Evolutionary conservation across 2,797 vertebrate species (phyloP), one percentile per base, ranked within the genome.

Genomic region (Pempheris klunzingeri): DNA sequence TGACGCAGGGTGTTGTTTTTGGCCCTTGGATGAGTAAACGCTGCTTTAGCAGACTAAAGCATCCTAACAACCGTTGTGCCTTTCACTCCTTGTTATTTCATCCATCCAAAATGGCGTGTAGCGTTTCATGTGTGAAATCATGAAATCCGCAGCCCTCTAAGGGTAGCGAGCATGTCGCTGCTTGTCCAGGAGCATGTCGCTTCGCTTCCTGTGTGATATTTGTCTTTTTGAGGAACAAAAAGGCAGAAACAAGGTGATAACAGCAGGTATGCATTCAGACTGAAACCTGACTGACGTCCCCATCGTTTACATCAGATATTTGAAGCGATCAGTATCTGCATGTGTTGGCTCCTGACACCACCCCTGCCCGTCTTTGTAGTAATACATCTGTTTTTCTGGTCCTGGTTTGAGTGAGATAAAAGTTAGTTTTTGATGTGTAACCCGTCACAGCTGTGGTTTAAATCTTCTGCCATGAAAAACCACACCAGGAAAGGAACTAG

Each of bases 161-260:
- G 32, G n/a, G 22, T 46, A 17, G 54, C 4, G n/a, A 67, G 52
- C 75, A 4, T 72, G 70, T 72, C 0, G 1, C 72, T 28, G 34
- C 85, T 38, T 26, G 57, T 64, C 47, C 15, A 11, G 0, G 36
- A n/a, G n/a, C n/a, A n/a, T 2, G 22, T 41, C 39, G 10, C 30
- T 54, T 15, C 20, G 14, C 30, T 20, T 36, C 30, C 39, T 44
- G 20, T 10, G 14, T 22, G 22, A 22, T 58, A 12, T 67, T 68
- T 26, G 11, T 14, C 62, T 58, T 76, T 11, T 24, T 22, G 5
- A 46, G 24, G 24, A 49, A 49, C 44, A 36, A 18, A 66, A 30
- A 53, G 24, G 4, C 17, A 14, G 68, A 52, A 41, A 55, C 1
- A 1, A 28, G 11, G 7, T 4, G 50, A 71, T 61, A 62, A 10